Conservation (phyloP, 2,797 vertebrate species). For the Rhinatrema bivittatum region DNA sequence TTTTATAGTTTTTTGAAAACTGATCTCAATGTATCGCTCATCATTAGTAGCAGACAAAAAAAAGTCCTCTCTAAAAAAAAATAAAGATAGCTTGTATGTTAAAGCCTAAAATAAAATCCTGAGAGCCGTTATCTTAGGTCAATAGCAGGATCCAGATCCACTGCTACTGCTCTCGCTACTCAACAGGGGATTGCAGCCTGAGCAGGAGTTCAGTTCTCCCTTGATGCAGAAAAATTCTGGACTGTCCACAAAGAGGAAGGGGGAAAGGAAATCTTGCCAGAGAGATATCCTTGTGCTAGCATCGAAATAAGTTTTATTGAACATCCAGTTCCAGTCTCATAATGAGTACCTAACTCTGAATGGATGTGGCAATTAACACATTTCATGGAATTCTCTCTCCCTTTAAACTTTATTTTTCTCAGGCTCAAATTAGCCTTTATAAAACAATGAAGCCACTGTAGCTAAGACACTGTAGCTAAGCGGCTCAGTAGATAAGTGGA, state of each 20-base stretch:
- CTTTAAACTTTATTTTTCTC: conserved; percentile 25
- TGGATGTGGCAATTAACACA: conserved; percentile 26
- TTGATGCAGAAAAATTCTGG: conserved; percentile 42
- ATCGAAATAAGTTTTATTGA: conserved; percentile 27
- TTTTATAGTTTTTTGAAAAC: too few species aligned
- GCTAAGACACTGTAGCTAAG: conserved; percentile 2
- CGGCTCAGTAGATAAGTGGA: conserved; percentile 22
- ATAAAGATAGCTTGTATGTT: too few species aligned
- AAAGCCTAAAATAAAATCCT: too few species aligned
- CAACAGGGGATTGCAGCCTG: too few species aligned
- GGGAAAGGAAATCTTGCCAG: conserved; percentile 36
- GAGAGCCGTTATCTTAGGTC: too few species aligned
- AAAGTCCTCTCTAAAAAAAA: too few species aligned
- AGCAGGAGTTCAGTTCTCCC: too few species aligned
- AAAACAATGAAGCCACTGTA: conserved; percentile 22
- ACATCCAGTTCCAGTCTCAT: conserved; percentile 33
- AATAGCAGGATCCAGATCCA: too few species aligned
- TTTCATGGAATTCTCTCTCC: conserved; percentile 29
- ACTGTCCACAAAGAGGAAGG: conserved; percentile 20
- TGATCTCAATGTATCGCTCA: too few species aligned
- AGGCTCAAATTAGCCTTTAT: conserved; percentile 38
- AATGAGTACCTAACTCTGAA: conserved; percentile 25
- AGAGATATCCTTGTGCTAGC: conserved; percentile 36
- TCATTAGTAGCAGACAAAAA: too few species aligned
- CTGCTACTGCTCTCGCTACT: too few species aligned